Conservation (phyloP, 2,113 vertebrate genomes). For the Tautogolabrus adspersus region DNA sequence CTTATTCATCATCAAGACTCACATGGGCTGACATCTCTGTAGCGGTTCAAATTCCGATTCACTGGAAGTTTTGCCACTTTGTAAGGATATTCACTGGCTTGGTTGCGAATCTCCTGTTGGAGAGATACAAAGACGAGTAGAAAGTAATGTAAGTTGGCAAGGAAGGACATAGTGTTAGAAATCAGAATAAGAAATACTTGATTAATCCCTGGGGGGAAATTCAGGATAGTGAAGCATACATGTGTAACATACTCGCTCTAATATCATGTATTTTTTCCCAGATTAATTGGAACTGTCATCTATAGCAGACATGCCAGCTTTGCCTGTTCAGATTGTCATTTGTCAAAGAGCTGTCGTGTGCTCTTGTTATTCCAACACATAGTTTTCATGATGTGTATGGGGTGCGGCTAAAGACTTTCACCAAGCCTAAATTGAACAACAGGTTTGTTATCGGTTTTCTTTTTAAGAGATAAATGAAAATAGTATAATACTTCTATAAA, state of each 20-base stretch:
- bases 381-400: background rate
- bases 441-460: background rate
- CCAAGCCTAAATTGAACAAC: too few relatives aligned
- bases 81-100: slow-evolving; percentile 92
- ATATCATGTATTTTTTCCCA: background rate
- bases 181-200: too few relatives aligned
- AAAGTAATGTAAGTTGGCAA: background rate
- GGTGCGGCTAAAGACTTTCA: background rate
- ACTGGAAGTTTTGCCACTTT: slow-evolving; percentile 94
- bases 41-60: slow-evolving; percentile 97
- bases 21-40: slow-evolving; percentile 99
- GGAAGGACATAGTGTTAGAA: background rate
- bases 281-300: background rate
- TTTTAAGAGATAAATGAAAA: background rate
- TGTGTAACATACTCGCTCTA: background rate
- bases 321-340: background rate
- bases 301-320: background rate
- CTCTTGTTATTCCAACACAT: background rate
- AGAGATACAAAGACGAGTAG: slow-evolving; percentile 57
- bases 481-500: background rate
- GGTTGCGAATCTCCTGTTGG: slow-evolving; percentile 93
- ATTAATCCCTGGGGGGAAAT: too few relatives aligned
- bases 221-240: background rate
- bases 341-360: background rate
- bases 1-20: slow-evolving; percentile 77